Conservation (phyloP, 2,888 invertebrate species). For the Anagyrus pseudococci region DNA sequence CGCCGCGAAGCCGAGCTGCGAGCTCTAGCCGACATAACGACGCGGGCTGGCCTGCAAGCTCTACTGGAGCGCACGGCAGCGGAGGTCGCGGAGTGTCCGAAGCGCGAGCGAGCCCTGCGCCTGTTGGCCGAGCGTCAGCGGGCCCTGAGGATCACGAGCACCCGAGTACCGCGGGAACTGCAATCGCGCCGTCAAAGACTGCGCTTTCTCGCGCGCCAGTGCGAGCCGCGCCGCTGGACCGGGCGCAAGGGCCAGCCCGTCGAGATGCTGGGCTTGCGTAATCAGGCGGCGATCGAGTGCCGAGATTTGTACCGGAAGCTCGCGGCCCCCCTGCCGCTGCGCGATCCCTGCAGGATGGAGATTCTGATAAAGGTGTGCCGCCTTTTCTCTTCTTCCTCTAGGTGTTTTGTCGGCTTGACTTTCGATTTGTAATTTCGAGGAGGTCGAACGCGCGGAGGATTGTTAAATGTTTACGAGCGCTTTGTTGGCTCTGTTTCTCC, state of each 20-base stretch:
- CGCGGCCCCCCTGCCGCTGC: conserved; percentile 60
- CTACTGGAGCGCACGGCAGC: background rate
- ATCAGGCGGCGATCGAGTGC: conserved; percentile 78
- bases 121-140: conserved; percentile 9
- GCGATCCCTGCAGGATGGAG: conserved; percentile 65
- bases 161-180: no score
- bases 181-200: no score
- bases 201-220: conserved; percentile 62
- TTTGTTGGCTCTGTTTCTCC: no score
- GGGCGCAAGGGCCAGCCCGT: conserved; percentile 75
- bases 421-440: no score
- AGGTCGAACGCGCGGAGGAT: no score
- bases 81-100: background rate
- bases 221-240: conserved; percentile 78
- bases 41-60: background rate
- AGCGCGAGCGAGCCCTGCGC: background rate
- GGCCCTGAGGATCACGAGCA: no score
- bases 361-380: conserved; percentile 63
- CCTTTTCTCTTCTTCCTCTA: background rate
- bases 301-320: conserved; percentile 75
- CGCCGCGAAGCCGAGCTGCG: background rate
- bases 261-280: conserved; percentile 82
- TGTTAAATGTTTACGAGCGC: no score
- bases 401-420: background rate
- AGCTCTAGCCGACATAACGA: background rate